These are phyloP conservation scores for Semnopithecus entellus DNA, from an alignment of 2,113 vertebrate species.

Conservation along the genomic window DNA sequence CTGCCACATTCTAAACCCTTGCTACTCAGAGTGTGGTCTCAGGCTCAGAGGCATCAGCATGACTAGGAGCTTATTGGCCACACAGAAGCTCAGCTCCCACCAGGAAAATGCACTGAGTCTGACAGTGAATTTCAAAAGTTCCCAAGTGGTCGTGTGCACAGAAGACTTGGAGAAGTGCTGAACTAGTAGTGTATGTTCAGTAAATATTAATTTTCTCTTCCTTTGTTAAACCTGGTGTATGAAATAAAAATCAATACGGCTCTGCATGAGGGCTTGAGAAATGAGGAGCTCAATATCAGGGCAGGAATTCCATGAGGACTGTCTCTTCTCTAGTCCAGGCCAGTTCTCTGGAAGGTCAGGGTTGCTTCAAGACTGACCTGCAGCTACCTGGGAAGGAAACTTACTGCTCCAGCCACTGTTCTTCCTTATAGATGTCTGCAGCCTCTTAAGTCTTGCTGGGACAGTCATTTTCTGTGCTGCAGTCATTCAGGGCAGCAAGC, in stretches of 20 bases:
- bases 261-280: background rate
- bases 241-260: conserved; percentile 31
- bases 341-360: background rate
- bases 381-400: background rate
- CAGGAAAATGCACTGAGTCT: background rate
- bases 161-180: background rate
- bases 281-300: background rate
- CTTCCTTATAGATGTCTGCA: background rate
- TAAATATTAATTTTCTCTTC: conserved; percentile 10
- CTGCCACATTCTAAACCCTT: background rate
- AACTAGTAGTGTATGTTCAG: background rate
- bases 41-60: background rate
- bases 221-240: conserved; percentile 15
- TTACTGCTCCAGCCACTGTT: background rate
- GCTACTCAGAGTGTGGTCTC: background rate
- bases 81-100: background rate
- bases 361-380: background rate
- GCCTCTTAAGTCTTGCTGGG: background rate
- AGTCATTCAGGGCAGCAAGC: background rate
- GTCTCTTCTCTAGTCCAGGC: background rate
- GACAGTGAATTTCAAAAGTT: background rate
- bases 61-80: no score
- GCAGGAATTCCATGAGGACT: background rate
- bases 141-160: background rate
- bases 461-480: conserved; percentile 17